Percentiles rank a stretch among this genome's conserved stretches.
phyloP scores from a whole-genome alignment of 2,888 invertebrate genomes.

The Chloroclysta siterata region DNA sequence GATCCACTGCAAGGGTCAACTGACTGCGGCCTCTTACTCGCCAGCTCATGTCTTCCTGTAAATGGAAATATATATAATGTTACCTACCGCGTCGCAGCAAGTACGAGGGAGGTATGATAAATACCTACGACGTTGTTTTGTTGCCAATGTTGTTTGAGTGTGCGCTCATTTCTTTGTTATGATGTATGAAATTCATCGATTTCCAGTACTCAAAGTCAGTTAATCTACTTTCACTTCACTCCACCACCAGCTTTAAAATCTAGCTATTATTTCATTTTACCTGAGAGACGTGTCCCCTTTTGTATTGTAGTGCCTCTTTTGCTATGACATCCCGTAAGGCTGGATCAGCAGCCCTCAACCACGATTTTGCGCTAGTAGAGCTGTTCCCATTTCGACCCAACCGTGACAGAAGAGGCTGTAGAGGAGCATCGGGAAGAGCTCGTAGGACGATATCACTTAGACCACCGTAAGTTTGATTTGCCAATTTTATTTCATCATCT shows the following conservation, averaged over 20 bases:
- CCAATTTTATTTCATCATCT: constrained; percentile 87
- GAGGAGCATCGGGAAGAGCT: constrained; percentile 91
- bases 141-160: too few relatives aligned
- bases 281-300: constrained; percentile 85
- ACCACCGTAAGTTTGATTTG: constrained; percentile 89
- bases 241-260: too few relatives aligned
- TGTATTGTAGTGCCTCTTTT: constrained; percentile 94
- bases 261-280: too few relatives aligned
- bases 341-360: constrained; percentile 90
- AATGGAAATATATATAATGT: constrained; percentile 27
- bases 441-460: constrained; percentile 91
- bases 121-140: too few relatives aligned
- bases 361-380: constrained; percentile 86
- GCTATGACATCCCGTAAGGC: constrained; percentile 92
- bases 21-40: constrained; percentile 90
- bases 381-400: constrained; percentile 85
- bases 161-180: too few relatives aligned
- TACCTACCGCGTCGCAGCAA: too few relatives aligned
- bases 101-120: too few relatives aligned
- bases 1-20: constrained; percentile 88
- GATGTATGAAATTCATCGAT: too few relatives aligned
- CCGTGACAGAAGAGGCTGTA: constrained; percentile 90
- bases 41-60: constrained; percentile 89
- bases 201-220: too few relatives aligned
- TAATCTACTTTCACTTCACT: too few relatives aligned